Conservation (phyloP, 1,140 invertebrate genomes). For the Oscheius sp. region DNA sequence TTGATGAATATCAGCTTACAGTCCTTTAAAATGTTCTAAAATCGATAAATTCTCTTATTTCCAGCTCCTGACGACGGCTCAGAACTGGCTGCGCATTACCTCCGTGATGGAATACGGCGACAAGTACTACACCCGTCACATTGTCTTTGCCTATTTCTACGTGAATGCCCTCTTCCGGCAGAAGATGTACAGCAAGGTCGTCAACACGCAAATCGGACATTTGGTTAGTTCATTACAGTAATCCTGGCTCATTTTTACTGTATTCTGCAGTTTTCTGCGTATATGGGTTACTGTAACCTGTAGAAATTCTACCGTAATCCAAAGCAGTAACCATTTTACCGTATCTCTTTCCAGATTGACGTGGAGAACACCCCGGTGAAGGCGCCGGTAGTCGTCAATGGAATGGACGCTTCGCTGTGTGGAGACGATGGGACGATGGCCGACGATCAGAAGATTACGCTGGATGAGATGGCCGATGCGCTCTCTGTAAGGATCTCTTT, state of each 20-base stretch:
- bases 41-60: too few species aligned
- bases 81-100: not conserved
- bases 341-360: not conserved
- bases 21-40: too few species aligned
- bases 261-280: too few species aligned
- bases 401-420: not conserved
- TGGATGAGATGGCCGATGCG: not conserved
- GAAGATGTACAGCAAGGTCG: not conserved
- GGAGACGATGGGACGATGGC: not conserved
- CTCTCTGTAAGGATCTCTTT: not conserved
- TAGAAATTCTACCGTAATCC: too few species aligned
- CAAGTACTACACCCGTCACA: conserved; percentile 5
- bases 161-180: conserved; percentile 3
- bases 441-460: not conserved
- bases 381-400: not conserved
- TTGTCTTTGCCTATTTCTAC: conserved; percentile 24
- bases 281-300: too few species aligned
- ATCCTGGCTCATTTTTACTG: too few species aligned
- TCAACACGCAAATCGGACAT: not conserved
- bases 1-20: too few species aligned
- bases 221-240: not conserved
- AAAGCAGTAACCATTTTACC: too few species aligned
- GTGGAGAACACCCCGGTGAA: not conserved
- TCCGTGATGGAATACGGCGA: not conserved
- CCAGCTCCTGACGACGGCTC: not conserved